phyloP scores from a whole-genome alignment of 1,140 invertebrate genomes.

The Uloborus diversus region DNA sequence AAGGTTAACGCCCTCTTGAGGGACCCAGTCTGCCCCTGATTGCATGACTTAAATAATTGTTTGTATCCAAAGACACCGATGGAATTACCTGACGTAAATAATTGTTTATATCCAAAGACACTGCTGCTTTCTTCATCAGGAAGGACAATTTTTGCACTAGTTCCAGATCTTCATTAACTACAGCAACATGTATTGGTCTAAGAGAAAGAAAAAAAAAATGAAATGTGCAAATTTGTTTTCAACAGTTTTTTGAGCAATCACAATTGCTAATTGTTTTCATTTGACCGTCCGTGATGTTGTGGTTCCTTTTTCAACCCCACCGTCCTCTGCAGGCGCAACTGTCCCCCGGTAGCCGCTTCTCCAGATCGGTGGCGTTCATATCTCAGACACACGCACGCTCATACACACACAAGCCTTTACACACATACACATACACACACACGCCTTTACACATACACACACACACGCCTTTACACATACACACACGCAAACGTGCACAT shows the following conservation, averaged over 20 bases:
- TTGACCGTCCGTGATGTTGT: too few species aligned
- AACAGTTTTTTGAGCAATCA: neutral
- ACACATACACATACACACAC: too few species aligned
- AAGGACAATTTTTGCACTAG: slow-evolving; percentile 17
- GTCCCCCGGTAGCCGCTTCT: too few species aligned
- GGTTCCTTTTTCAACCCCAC: too few species aligned
- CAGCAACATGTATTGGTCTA: slow-evolving; percentile 38
- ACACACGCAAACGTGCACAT: too few species aligned
- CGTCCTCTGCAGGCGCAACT: too few species aligned
- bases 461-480: too few species aligned
- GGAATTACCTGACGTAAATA: slow-evolving; percentile 35
- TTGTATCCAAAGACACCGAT: neutral
- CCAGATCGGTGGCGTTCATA: too few species aligned
- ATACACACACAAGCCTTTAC: too few species aligned
- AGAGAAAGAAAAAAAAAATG: neutral
- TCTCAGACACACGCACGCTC: too few species aligned
- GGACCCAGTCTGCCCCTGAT: neutral
- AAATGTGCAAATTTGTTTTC: neutral
- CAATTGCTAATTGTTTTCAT: too few species aligned
- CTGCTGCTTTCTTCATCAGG: slow-evolving; percentile 12
- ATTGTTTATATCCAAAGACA: slow-evolving; percentile 27
- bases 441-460: too few species aligned
- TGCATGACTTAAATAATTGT: neutral
- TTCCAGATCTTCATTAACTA: slow-evolving; percentile 26
- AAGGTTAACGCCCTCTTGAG: neutral